These are phyloP conservation scores for Spermophilus dauricus DNA, from an alignment of 2,113 vertebrate species.

Conservation along the genomic window DNA sequence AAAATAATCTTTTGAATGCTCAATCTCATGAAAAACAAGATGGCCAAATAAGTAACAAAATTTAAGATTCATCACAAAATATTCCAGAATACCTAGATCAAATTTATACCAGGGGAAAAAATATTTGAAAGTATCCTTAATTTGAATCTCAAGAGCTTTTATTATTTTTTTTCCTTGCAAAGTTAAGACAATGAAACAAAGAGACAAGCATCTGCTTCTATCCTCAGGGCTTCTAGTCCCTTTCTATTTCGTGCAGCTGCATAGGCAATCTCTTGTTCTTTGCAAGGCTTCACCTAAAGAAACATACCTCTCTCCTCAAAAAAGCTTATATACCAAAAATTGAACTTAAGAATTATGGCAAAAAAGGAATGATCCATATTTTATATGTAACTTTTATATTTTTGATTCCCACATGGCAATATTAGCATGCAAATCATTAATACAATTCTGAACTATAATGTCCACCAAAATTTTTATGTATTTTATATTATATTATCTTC, in stretches of 20 bases:
- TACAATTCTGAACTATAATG: neutral
- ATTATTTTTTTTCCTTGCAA: neutral
- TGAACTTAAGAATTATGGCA: neutral
- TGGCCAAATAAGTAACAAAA: neutral
- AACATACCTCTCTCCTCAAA: neutral
- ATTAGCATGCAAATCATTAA: neutral
- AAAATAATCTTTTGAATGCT: neutral
- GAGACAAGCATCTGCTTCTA: neutral
- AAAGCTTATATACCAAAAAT: neutral
- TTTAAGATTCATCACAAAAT: neutral
- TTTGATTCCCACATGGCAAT: neutral
- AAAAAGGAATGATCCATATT: neutral
- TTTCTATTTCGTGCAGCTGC: neutral
- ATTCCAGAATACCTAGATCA: neutral
- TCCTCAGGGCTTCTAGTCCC: neutral
- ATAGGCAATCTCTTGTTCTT: neutral
- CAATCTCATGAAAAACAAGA: neutral
- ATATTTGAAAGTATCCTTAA: neutral
- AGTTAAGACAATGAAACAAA: neutral
- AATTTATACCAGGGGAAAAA: neutral
- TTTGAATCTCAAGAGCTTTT: neutral
- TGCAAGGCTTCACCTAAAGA: neutral
- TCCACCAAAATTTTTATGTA: neutral
- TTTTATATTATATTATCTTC: conserved; percentile 20
- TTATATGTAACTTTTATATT: neutral